Conservation (phyloP, 1,140 invertebrate genomes). For the Glomeris maerens region DNA sequence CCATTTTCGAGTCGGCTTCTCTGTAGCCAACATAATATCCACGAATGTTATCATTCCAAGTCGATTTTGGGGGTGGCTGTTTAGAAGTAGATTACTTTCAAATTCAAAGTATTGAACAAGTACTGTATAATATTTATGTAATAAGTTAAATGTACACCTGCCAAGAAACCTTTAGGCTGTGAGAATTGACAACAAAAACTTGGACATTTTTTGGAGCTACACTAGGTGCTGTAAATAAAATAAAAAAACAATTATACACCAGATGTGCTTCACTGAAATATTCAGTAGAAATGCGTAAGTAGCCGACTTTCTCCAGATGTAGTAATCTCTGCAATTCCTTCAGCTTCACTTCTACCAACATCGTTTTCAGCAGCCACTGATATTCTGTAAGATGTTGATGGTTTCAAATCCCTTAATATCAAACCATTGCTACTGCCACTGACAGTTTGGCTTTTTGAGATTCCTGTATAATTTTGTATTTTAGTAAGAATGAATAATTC, state of each 20-base stretch:
- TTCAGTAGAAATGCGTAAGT: too few species aligned
- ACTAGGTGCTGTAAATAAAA: constrained; percentile 8
- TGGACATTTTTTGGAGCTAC: constrained; percentile 3
- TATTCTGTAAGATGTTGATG: constrained; percentile 27
- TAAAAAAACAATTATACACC: background rate
- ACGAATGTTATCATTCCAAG: constrained; percentile 85
- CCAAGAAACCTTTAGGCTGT: constrained; percentile 6
- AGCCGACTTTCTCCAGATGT: background rate
- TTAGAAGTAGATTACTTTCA: constrained; percentile 17
- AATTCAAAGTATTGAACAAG: background rate
- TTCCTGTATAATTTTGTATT: background rate
- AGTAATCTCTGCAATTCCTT: background rate
- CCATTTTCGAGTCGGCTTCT: constrained; percentile 10
- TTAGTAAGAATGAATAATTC: too few species aligned
- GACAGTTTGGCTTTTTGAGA: background rate
- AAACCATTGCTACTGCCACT: background rate
- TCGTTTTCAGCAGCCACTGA: constrained; percentile 29
- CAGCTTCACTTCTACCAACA: constrained; percentile 25
- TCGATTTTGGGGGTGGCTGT: constrained; percentile 67
- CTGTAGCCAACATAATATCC: constrained; percentile 85
- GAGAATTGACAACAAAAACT: background rate
- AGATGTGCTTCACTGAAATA: background rate
- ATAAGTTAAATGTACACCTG: background rate
- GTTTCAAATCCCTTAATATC: constrained; percentile 20
- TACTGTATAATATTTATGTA: too few species aligned